Conservation (phyloP, 2,113 vertebrate genomes). For the Scomber colias region DNA sequence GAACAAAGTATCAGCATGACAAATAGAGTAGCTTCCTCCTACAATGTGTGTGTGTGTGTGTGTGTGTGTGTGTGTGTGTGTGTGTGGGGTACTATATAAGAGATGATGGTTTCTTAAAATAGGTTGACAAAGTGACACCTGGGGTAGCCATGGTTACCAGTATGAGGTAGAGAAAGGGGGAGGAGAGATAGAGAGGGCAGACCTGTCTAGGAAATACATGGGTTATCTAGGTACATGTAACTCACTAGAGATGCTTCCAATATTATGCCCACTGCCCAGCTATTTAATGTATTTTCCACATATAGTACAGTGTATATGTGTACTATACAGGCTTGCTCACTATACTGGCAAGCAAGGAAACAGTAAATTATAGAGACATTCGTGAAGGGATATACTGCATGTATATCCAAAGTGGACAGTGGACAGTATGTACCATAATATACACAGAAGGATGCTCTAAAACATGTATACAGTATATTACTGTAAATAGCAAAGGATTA, state of each 20-base stretch:
- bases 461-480: no score
- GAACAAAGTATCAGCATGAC: conserved; percentile 30
- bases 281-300: neutral
- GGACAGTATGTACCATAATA: no score
- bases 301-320: neutral
- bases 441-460: no score
- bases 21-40: conserved; percentile 42
- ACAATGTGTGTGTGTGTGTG: conserved; percentile 31
- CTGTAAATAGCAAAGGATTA: no score
- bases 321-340: conserved; percentile 14
- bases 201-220: conserved; percentile 22
- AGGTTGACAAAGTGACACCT: conserved; percentile 64
- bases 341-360: conserved; percentile 31
- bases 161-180: conserved; percentile 29
- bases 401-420: neutral
- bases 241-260: neutral
- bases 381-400: neutral
- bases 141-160: conserved; percentile 69
- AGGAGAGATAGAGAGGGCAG: neutral
- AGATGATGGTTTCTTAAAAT: conserved; percentile 68
- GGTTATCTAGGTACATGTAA: conserved; percentile 25
- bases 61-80: conserved; percentile 13
- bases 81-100: conserved; percentile 25
- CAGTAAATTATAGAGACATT: conserved; percentile 41
- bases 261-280: neutral